A percentile compares a stretch with the other conserved stretches of the same genome.
Evolutionary conservation across 2,113 vertebrate species (phyloP).

Genomic region (Quiscalus mexicanus): DNA sequence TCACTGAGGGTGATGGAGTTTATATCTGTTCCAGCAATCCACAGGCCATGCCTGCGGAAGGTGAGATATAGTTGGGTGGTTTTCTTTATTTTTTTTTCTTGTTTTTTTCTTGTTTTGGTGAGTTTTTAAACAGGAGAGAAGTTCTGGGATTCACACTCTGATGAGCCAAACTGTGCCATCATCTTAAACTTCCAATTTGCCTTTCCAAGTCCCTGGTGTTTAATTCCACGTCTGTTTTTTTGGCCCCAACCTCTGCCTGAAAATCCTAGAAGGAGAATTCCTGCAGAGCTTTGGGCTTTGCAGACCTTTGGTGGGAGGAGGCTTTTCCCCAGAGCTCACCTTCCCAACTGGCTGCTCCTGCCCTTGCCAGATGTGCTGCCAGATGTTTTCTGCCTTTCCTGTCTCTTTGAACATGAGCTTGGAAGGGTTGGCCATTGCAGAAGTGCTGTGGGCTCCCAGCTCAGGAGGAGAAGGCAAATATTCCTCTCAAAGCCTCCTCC

Average conservation of each 20-base stretch:
- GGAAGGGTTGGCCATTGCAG: neutral
- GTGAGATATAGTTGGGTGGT: conserved; percentile 60
- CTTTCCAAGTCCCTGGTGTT: neutral
- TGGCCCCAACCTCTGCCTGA: neutral
- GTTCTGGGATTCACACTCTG: neutral
- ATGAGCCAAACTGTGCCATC: neutral
- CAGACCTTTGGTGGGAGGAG: neutral
- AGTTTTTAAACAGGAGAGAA: neutral
- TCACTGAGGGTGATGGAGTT: conserved; percentile 82
- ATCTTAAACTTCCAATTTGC: neutral
- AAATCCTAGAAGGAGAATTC: neutral
- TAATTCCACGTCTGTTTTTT: neutral
- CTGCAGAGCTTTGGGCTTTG: neutral
- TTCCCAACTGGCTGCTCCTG: neutral
- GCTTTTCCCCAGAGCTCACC: accelerated
- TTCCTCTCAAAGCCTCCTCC: neutral
- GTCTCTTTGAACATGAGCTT: neutral
- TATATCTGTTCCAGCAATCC: conserved; percentile 81
- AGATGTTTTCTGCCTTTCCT: neutral
- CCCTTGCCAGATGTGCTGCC: neutral
- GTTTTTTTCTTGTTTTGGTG: neutral
- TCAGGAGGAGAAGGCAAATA: neutral
- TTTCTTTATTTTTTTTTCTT: neutral
- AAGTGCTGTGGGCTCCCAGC: neutral
- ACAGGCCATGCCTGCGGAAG: conserved; percentile 86